Percentiles rank a stretch among this genome's conserved stretches.
phyloP scores from a whole-genome alignment of 2,888 invertebrate genomes.

The Nipponacmea schrenckii region DNA sequence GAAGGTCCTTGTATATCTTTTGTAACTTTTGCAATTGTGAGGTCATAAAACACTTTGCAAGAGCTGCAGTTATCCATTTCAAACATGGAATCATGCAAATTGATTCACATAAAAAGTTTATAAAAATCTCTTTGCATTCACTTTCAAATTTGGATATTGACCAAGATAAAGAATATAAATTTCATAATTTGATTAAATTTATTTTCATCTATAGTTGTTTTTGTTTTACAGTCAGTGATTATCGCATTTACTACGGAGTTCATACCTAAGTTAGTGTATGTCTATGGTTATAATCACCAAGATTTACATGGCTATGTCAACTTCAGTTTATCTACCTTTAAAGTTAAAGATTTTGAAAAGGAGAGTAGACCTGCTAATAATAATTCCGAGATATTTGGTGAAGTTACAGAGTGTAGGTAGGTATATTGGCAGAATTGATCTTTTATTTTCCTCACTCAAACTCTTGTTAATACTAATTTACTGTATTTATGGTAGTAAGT shows the following conservation, averaged over 20 bases:
- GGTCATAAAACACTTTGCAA: too few species aligned
- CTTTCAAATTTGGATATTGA: too few species aligned
- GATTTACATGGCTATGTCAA: conserved; percentile 55
- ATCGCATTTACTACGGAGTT: conserved; percentile 98
- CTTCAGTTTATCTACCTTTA: conserved; percentile 60
- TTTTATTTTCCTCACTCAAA: background rate
- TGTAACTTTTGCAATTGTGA: too few species aligned
- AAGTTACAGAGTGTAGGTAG: conserved; percentile 57
- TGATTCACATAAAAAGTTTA: too few species aligned
- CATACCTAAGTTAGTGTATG: conserved; percentile 93
- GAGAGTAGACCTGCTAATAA: conserved; percentile 43
- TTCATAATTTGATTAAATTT: too few species aligned
- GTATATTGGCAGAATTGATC: background rate
- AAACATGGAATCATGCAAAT: too few species aligned
- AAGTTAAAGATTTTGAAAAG: conserved; percentile 49
- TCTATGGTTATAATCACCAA: conserved; percentile 70
- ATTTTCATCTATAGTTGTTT: background rate
- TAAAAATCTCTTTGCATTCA: too few species aligned
- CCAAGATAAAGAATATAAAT: too few species aligned
- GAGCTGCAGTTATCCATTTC: too few species aligned
- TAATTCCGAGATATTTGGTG: conserved; percentile 36
- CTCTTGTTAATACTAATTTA: too few species aligned
- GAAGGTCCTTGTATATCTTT: too few species aligned
- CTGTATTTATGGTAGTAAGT: too few species aligned
- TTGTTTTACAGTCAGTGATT: conserved; percentile 84